Percentiles rank a stretch among this genome's conserved stretches.
Evolutionary conservation across 2,888 invertebrate genomes (phyloP).

Genomic region (Rhopalosiphum nymphaeae): DNA sequence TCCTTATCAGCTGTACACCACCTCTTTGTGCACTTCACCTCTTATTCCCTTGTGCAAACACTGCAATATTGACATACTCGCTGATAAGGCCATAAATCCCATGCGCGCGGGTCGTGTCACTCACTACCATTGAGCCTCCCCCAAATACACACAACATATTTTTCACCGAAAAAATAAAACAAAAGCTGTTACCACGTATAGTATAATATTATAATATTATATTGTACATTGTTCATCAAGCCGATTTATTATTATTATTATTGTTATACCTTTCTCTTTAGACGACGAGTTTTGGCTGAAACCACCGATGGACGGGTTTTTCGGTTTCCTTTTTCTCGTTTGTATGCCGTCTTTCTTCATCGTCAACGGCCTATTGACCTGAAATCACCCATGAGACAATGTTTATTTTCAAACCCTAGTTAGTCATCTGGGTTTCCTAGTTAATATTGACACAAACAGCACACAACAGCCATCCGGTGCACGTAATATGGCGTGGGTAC

Average conservation of each 20-base stretch:
- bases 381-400: constrained; percentile 68
- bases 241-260: constrained; percentile 8
- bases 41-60: constrained; percentile 55
- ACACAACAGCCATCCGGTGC: constrained; percentile 45
- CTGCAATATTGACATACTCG: constrained; percentile 59
- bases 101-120: constrained; percentile 33
- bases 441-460: constrained; percentile 51
- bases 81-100: constrained; percentile 63
- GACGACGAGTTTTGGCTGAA: constrained; percentile 62
- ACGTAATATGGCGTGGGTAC: background rate
- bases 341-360: constrained; percentile 99
- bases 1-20: constrained; percentile 50
- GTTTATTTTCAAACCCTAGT: constrained; percentile 47
- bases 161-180: constrained; percentile 32
- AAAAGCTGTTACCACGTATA: constrained; percentile 9
- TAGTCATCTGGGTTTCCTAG: constrained; percentile 58
- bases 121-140: constrained; percentile 20
- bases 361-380: constrained; percentile 94
- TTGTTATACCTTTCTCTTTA: constrained; percentile 54
- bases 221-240: background rate
- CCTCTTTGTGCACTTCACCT: constrained; percentile 53
- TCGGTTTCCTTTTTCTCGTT: constrained; percentile 89
- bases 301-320: constrained; percentile 68
- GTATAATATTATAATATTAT: constrained; percentile 31
- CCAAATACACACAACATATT: constrained; percentile 30